Conservation (phyloP, 1,140 invertebrate genomes). For the Neuroterus valhalla region DNA sequence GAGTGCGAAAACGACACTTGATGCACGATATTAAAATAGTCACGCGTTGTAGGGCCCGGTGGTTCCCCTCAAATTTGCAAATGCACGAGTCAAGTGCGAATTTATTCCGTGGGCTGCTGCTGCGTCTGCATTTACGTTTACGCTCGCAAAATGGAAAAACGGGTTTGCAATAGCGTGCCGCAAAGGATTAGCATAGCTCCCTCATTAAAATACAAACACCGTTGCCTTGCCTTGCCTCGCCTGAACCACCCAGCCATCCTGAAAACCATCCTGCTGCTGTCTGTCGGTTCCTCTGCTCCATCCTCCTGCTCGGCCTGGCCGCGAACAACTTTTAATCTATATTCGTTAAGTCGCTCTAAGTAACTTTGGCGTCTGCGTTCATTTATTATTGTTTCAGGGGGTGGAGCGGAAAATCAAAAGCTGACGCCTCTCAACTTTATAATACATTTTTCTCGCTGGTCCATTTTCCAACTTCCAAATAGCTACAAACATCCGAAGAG, state of each 20-base stretch:
- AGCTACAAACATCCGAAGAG: background rate
- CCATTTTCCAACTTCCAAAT: constrained; percentile 24
- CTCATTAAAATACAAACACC: constrained; percentile 73
- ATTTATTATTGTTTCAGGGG: constrained; percentile 65
- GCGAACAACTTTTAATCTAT: constrained; percentile 70
- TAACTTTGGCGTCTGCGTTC: constrained; percentile 62
- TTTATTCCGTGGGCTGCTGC: constrained; percentile 53
- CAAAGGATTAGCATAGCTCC: constrained; percentile 69
- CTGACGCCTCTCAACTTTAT: constrained; percentile 47
- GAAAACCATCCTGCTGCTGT: constrained; percentile 62
- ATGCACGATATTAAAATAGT: constrained; percentile 63
- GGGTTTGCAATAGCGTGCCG: constrained; percentile 57
- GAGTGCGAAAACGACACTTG: constrained; percentile 3
- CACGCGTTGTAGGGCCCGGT: constrained; percentile 48
- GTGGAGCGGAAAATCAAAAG: constrained; percentile 34
- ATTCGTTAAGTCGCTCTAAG: constrained; percentile 70
- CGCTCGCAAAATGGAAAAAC: constrained; percentile 62
- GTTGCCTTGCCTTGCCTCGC: constrained; percentile 58
- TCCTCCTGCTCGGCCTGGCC: constrained; percentile 48
- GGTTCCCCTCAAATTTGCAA: constrained; percentile 55
- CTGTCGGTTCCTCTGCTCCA: constrained; percentile 52
- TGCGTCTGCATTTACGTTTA: constrained; percentile 46
- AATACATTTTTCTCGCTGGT: constrained; percentile 60
- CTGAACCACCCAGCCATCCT: constrained; percentile 57
- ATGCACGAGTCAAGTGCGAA: constrained; percentile 58